Evolutionary conservation across 2,888 invertebrate species (phyloP).

Genomic region (Sarcophaga carnaria): DNA sequence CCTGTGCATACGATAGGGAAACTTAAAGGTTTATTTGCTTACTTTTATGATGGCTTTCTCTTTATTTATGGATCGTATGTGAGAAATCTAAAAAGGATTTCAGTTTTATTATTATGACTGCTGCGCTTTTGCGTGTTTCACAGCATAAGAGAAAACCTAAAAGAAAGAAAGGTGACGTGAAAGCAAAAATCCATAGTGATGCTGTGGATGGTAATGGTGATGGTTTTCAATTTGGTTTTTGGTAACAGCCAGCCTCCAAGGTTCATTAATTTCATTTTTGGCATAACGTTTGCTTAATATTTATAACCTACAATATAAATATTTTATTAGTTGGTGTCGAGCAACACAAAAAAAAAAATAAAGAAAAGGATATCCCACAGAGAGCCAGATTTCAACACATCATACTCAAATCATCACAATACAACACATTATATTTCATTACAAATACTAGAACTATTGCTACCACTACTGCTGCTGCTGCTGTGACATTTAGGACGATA

Average conservation of each 20-base stretch:
- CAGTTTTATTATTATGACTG: constrained; percentile 33
- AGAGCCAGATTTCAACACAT: constrained; percentile 63
- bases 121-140: constrained; percentile 43
- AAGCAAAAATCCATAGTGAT: constrained; percentile 15
- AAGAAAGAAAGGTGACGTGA: constrained; percentile 58
- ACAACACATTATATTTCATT: neutral
- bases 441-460: neutral
- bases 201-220: neutral
- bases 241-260: constrained; percentile 74
- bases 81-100: constrained; percentile 57
- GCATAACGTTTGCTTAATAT: constrained; percentile 61
- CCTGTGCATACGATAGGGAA: constrained; percentile 11
- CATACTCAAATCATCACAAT: neutral
- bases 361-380: constrained; percentile 68
- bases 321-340: constrained; percentile 61
- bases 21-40: constrained; percentile 63
- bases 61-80: constrained; percentile 47
- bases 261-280: constrained; percentile 78
- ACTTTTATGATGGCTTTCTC: constrained; percentile 57
- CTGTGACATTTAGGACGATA: constrained; percentile 70
- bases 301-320: constrained; percentile 47
- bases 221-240: constrained; percentile 58
- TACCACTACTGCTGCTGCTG: neutral
- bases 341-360: neutral
- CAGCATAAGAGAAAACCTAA: constrained; percentile 26